Base-by-base conservation (phyloP, 2,888 invertebrate species). In the Eurytoma adleriae region DNA sequence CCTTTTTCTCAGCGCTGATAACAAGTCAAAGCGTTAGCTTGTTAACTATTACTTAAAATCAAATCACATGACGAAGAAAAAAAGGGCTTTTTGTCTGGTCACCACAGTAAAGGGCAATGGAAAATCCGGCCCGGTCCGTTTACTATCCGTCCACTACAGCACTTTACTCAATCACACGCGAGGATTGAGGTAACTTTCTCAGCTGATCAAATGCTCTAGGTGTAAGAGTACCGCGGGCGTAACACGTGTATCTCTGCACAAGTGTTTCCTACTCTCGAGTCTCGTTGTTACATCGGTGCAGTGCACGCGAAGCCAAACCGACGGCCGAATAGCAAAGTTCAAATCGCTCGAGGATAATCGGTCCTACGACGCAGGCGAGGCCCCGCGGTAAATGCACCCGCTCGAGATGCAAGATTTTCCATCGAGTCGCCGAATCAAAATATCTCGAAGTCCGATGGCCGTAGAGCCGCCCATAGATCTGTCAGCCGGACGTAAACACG, bases 401-500 rank as follows among this genome's bases (percentile, higher is more conserved):
- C 24, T 16, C 27, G 59, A 27, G 54, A 24, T 24, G 24, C 24
- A 24, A 24, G 24, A 20, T n/a, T 30, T 18, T 59, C 18, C 20
- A 52, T 61, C 68, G 75, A 13, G 4, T 57, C 66, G n/a, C 20
- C 52, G 24, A 62, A 78, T 68, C 67, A 68, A 68, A 69, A 68
- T 40, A 50, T 20, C 54, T 27, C 57, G 27, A 48, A 7, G 67
- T 52, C 48, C 14, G 13, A 3, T 5, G 30, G 20, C 2, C 5
- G 4, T n/a, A 0, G 54, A 13, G 14, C 64, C 20, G 40, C 12
- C 27, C 48, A 16, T 64, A 77, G 61, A 50, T 56, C 61, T 54
- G 75, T 79, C 76, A 70, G 59, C 56, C 73, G 77, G 78, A 76
- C 77, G 82, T 83, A 84, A 84, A 84, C 83, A 75, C 75, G 83